Evolutionary conservation across 1,140 invertebrate genomes (phyloP), one percentile per base, ranked within the genome.

Genomic region (Drosophila pandora): DNA sequence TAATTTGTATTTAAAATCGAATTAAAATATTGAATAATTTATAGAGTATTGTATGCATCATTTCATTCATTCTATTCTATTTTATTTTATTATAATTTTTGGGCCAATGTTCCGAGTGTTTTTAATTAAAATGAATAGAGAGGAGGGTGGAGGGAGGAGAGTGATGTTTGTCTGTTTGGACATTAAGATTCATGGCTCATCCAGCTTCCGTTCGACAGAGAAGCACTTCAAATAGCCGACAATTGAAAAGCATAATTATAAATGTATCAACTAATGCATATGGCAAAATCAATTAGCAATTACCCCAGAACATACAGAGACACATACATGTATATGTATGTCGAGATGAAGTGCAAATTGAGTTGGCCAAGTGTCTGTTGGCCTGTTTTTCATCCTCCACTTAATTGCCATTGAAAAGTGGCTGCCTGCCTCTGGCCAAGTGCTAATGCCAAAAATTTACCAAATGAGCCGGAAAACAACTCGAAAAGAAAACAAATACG

Each of bases 91-190:
- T 21, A 13, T 21, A 2, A 12, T 21, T 43, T 12, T 17, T 17
- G 2, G 25, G 41, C n/a, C 8, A 88, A 75, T 79, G 83, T 82
- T 83, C 88, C 60, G 80, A 88, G 83, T 82, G 82, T 76, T 87
- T 87, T 87, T 87, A 87, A 87, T 87, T 87, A 87, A 87, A 87
- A 88, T 87, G 88, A 87, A 88, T 88, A 87, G 17, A 17, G 17
- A 17, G 17, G 17, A 17, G 17, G 17, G 17, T 0, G 17, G 17
- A 17, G 17, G 1, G 1, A 17, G 17, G 8, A 34, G 32, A 37
- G 43, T 70, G 17, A 65, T 58, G 48, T 76, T 72, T 81, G 76
- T 67, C 39, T 58, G 70, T 54, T 48, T 56, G 41, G 50, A n/a
- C 58, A 73, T 73, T 73, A 74, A 74, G 55, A 63, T 57, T 52